A percentile compares a stretch with the other conserved stretches of the same genome.
These are phyloP conservation scores for Didymodactylos carnosus DNA, from an alignment of 2,888 invertebrate genomes.

Conservation along the genomic window DNA sequence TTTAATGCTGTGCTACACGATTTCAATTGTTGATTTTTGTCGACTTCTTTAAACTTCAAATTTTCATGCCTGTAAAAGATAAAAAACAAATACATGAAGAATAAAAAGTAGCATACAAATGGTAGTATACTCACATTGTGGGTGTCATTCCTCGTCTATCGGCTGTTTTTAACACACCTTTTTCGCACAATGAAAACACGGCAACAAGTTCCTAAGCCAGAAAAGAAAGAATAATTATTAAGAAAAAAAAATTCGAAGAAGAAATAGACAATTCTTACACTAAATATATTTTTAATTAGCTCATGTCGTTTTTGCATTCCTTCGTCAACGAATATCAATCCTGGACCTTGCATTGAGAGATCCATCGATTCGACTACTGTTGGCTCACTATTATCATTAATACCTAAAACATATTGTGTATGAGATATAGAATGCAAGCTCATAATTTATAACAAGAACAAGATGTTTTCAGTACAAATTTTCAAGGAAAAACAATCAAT, in stretches of 20 bases:
- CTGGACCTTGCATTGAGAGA: not conserved
- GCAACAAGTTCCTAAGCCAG: not conserved
- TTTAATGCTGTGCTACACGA: not conserved
- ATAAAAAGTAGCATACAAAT: too few species aligned
- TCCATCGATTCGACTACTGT: not conserved
- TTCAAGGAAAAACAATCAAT: conserved; percentile 1
- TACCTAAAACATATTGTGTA: too few species aligned
- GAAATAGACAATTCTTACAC: not conserved
- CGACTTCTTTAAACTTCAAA: not conserved
- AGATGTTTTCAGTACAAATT: too few species aligned
- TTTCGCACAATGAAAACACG: not conserved
- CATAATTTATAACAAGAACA: too few species aligned
- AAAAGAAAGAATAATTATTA: too few species aligned
- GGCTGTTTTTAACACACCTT: not conserved
- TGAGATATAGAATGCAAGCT: too few species aligned
- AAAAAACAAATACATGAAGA: too few species aligned
- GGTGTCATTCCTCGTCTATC: not conserved
- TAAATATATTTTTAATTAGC: not conserved
- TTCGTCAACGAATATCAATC: not conserved
- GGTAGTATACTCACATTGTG: not conserved
- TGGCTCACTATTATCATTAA: not conserved
- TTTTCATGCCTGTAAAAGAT: not conserved
- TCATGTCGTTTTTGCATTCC: not conserved
- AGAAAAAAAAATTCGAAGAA: not conserved
- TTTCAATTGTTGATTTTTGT: not conserved